These are phyloP conservation scores for Dufourea novaeangliae DNA, from an alignment of 1,140 invertebrate genomes.

Conservation along the genomic window DNA sequence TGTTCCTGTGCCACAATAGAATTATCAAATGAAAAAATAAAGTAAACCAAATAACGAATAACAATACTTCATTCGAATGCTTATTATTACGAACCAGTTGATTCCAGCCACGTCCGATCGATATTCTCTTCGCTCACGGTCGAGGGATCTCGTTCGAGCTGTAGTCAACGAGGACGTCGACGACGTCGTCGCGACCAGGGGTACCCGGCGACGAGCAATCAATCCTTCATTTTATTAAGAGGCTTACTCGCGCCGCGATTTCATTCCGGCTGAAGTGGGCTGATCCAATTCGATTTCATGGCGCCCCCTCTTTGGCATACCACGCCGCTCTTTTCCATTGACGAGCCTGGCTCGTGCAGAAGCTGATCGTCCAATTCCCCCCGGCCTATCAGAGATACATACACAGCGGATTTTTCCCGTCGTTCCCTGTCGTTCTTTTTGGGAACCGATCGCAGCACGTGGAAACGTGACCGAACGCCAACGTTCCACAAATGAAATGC, in stretches of 20 bases:
- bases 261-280: constrained; percentile 63
- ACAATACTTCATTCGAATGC: too few relatives aligned
- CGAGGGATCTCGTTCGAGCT: not conserved
- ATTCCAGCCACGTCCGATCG: not conserved
- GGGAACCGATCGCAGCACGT: constrained; percentile 14
- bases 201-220: constrained; percentile 55
- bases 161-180: not conserved
- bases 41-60: too few relatives aligned
- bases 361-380: constrained; percentile 18
- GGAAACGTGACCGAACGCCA: constrained; percentile 8
- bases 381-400: constrained; percentile 1
- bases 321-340: constrained; percentile 53
- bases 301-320: constrained; percentile 24
- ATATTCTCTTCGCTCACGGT: not conserved
- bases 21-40: too few relatives aligned
- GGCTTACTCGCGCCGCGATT: constrained; percentile 66
- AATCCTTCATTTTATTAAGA: constrained; percentile 68
- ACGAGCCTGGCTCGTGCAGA: constrained; percentile 28
- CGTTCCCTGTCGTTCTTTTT: not conserved
- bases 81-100: not conserved
- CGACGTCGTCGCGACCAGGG: not conserved
- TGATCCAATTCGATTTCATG: constrained; percentile 66
- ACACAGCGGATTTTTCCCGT: not conserved
- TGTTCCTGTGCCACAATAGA: too few relatives aligned
- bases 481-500: not conserved